Conservation (phyloP, 2,888 invertebrate genomes). For the Oligia strigilis region DNA sequence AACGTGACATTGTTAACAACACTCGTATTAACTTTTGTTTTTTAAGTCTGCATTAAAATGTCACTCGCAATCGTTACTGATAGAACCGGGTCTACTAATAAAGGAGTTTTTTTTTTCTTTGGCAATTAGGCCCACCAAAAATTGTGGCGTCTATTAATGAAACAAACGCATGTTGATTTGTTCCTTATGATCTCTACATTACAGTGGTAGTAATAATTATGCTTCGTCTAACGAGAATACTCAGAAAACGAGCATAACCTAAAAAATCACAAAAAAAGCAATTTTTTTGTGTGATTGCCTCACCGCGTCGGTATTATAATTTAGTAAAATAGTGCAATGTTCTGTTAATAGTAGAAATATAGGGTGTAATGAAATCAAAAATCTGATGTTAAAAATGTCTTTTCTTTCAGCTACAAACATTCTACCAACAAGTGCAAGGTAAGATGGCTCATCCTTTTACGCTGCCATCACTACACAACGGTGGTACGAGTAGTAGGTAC, state of each 20-base stretch:
- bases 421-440: no score
- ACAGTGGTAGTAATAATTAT: background rate
- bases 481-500: no score
- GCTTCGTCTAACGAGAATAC: background rate
- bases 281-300: background rate
- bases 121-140: background rate
- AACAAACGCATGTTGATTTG: background rate
- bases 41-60: slow-evolving; percentile 5
- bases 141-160: background rate
- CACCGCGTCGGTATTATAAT: background rate
- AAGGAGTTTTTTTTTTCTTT: background rate
- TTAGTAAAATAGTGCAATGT: background rate
- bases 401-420: background rate
- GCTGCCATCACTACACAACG: no score
- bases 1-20: slow-evolving; percentile 29
- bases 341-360: background rate
- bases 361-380: background rate
- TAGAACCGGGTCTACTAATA: background rate
- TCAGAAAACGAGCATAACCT: no score
- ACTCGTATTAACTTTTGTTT: slow-evolving; percentile 15
- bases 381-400: background rate
- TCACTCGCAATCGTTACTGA: background rate
- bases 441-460: background rate
- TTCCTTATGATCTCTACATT: background rate
- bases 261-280: no score